phyloP scores from a whole-genome alignment of 2,888 invertebrate genomes.

The Tethea ocularis region DNA sequence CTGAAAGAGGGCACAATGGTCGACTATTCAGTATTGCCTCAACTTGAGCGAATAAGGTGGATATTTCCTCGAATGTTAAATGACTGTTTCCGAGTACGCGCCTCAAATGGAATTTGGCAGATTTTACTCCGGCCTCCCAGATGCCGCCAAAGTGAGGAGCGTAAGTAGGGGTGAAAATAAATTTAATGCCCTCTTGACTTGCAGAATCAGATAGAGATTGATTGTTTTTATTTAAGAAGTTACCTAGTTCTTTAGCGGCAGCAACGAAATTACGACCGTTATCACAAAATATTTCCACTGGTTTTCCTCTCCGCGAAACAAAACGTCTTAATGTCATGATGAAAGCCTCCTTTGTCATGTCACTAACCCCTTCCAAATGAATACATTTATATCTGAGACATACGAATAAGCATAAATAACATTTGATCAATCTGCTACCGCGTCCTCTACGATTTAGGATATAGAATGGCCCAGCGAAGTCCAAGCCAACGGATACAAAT shows the following conservation, averaged over 20 bases:
- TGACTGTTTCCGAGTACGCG: no score
- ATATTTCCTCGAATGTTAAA: no score
- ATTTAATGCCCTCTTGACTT: slow-evolving; percentile 28
- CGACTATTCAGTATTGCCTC: slow-evolving; percentile 28
- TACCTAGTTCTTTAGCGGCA: slow-evolving; percentile 27
- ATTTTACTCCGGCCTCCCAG: slow-evolving; percentile 28
- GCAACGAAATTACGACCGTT: slow-evolving; percentile 37
- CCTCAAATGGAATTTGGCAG: no score
- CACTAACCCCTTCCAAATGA: slow-evolving; percentile 25
- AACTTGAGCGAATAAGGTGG: slow-evolving; percentile 16
- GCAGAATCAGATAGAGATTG: slow-evolving; percentile 26
- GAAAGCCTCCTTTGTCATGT: slow-evolving; percentile 24
- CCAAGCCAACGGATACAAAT: slow-evolving; percentile 15
- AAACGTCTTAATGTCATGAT: slow-evolving; percentile 26
- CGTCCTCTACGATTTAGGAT: slow-evolving; percentile 26
- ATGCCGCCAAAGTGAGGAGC: slow-evolving; percentile 34
- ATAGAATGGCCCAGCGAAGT: slow-evolving; percentile 9
- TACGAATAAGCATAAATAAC: slow-evolving; percentile 32
- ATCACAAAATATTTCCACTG: no score
- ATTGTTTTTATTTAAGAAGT: slow-evolving; percentile 22
- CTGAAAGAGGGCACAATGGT: slow-evolving; percentile 28
- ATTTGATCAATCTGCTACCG: slow-evolving; percentile 22
- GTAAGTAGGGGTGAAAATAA: slow-evolving; percentile 30
- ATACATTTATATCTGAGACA: slow-evolving; percentile 27
- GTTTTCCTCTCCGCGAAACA: slow-evolving; percentile 35